phyloP scores from a whole-genome alignment of 2,797 vertebrate genomes.

The Chiroxiphia lanceolata region DNA sequence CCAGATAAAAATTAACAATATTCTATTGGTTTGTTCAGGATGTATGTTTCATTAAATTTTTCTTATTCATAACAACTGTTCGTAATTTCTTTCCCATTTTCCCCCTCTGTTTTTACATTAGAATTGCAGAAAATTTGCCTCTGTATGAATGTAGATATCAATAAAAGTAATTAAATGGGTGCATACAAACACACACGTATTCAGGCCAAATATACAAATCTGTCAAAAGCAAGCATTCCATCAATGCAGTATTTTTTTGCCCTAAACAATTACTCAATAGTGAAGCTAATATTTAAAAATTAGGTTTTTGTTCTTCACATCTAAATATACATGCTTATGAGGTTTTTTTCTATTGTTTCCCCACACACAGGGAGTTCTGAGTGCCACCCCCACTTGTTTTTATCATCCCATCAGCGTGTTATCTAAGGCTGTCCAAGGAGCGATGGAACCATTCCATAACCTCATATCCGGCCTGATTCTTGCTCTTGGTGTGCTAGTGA shows the following conservation, averaged over 20 bases:
- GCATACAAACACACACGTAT: background rate
- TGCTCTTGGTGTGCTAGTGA: conserved; percentile 81
- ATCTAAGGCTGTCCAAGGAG: conserved; percentile 86
- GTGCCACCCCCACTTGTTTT: conserved; percentile 93
- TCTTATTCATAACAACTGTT: background rate
- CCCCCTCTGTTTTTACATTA: background rate
- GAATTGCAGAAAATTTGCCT: background rate
- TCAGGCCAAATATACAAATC: background rate
- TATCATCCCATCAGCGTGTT: conserved; percentile 92
- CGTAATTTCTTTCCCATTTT: background rate
- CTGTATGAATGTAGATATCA: background rate
- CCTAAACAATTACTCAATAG: background rate
- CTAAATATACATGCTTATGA: background rate
- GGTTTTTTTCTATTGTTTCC: conserved; percentile 43
- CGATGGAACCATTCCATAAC: conserved; percentile 85
- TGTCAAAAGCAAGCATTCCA: background rate
- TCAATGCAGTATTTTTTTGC: background rate
- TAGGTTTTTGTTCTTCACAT: background rate
- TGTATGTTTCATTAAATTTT: background rate
- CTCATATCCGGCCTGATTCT: conserved; percentile 83
- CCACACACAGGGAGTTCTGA: conserved; percentile 85
- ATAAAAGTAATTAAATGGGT: background rate
- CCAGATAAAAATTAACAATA: background rate
- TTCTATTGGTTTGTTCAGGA: background rate
- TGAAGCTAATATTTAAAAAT: background rate